phyloP scores from a whole-genome alignment of 2,797 vertebrate genomes.

The Thamnophis elegans region DNA sequence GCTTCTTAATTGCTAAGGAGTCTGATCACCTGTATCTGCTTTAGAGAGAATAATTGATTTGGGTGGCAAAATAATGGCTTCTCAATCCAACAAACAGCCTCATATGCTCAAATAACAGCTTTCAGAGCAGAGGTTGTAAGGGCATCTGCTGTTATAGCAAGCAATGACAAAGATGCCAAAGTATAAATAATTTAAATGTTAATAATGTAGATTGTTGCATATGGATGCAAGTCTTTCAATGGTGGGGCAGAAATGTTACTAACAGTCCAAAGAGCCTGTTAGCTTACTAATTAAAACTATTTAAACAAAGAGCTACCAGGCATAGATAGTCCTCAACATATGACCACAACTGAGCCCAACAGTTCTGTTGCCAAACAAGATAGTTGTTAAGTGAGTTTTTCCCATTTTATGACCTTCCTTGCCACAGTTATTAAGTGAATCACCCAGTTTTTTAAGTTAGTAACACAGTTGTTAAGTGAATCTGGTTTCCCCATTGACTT shows the following conservation, averaged over 20 bases:
- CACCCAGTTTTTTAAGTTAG: background rate
- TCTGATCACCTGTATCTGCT: background rate
- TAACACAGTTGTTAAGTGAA: background rate
- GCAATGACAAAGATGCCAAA: background rate
- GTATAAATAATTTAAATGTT: background rate
- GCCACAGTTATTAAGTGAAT: background rate
- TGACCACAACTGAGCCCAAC: background rate
- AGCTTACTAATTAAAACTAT: background rate
- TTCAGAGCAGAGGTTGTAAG: background rate
- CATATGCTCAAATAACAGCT: background rate
- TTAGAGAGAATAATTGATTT: background rate
- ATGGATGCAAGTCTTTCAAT: background rate
- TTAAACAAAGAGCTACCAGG: background rate
- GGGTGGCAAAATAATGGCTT: background rate
- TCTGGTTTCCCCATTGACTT: background rate
- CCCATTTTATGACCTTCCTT: background rate
- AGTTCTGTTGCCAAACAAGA: background rate
- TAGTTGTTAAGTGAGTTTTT: background rate
- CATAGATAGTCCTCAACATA: background rate
- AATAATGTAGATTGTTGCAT: background rate
- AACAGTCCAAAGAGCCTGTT: background rate
- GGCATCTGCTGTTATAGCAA: background rate
- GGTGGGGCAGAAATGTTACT: background rate
- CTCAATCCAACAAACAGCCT: background rate
- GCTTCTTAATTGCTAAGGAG: background rate